These are phyloP conservation scores for Lates japonicus DNA, from an alignment of 2,797 vertebrate genomes.

Conservation along the genomic window DNA sequence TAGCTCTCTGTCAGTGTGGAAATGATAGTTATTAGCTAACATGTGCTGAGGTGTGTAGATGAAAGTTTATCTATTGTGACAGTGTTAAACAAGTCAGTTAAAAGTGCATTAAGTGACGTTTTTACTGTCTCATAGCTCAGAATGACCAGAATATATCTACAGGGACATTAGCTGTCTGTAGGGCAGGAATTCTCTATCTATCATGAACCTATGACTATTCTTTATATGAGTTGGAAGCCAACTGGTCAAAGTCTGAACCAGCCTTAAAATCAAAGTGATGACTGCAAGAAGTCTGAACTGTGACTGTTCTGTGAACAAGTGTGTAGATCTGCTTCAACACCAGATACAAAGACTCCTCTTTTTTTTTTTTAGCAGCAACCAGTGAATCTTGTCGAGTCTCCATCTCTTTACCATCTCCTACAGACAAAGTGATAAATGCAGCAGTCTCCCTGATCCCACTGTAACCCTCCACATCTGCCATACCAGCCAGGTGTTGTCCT, in stretches of 20 bases:
- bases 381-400: background rate
- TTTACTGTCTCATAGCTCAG: background rate
- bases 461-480: conserved; percentile 21
- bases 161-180: background rate
- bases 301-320: conserved; percentile 10
- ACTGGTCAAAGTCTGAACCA: conserved; percentile 52
- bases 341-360: conserved; percentile 18
- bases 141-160: background rate
- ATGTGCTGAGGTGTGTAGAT: background rate
- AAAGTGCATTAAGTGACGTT: background rate
- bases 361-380: background rate
- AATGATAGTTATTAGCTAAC: background rate
- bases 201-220: conserved; percentile 13
- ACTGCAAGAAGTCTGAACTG: conserved; percentile 6
- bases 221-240: conserved; percentile 53
- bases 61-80: background rate
- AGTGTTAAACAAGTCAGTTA: background rate
- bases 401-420: background rate
- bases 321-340: background rate
- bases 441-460: background rate
- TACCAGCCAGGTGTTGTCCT: conserved; percentile 40
- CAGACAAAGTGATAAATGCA: background rate
- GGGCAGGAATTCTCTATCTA: background rate
- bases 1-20: background rate
- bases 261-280: conserved; percentile 7